Percentiles rank a stretch among this genome's conserved stretches.
Evolutionary conservation across 1,140 invertebrate species (phyloP).

Genomic region (Drosophila prosaltans): DNA sequence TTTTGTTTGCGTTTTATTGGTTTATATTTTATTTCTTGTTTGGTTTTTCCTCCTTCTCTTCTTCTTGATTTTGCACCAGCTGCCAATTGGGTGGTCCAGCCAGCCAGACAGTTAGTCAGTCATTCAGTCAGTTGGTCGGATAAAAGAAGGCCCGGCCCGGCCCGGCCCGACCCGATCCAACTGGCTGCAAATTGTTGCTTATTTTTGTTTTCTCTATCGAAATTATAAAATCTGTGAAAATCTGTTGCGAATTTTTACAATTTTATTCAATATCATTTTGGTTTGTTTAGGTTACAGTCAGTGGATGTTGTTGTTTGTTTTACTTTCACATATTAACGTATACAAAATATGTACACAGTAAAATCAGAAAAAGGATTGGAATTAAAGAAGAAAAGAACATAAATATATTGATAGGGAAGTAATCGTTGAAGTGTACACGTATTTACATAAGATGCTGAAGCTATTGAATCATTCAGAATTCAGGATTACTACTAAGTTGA

Average conservation of each 20-base stretch:
- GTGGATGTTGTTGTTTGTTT: constrained; percentile 5
- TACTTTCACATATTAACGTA: neutral
- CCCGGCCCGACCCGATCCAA: neutral
- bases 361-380: neutral
- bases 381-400: neutral
- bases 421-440: no score
- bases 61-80: constrained; percentile 22
- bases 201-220: neutral
- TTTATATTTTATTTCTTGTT: constrained; percentile 41
- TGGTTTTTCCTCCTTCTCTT: constrained; percentile 14
- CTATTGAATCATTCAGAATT: no score
- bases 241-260: constrained; percentile 14
- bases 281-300: constrained; percentile 6
- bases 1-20: constrained; percentile 25
- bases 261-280: constrained; percentile 7
- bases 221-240: constrained; percentile 7
- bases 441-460: no score
- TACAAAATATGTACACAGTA: neutral
- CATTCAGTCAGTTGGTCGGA: constrained; percentile 1
- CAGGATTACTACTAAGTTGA: no score
- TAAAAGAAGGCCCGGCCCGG: constrained; percentile 13
- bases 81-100: constrained; percentile 38
- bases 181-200: constrained; percentile 3
- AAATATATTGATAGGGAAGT: no score
- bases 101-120: constrained; percentile 7